Conservation (phyloP, 2,888 invertebrate species). For the Leistus spinibarbis region DNA sequence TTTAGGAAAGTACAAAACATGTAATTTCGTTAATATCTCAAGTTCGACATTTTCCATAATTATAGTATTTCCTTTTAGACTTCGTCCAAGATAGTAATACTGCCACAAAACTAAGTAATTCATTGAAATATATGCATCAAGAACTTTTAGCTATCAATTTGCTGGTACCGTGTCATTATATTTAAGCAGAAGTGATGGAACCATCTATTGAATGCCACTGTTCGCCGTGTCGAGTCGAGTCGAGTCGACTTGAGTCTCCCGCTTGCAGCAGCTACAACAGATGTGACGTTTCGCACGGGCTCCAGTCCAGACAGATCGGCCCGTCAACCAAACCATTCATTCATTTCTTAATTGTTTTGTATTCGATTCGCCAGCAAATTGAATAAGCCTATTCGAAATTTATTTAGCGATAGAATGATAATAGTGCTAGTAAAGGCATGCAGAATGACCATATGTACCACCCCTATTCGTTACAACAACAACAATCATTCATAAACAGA, state of each 20-base stretch:
- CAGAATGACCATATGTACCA: neutral
- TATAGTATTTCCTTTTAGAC: neutral
- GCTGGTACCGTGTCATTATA: neutral
- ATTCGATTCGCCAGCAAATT: neutral
- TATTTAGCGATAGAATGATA: neutral
- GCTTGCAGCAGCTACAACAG: neutral
- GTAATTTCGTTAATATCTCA: too few relatives aligned
- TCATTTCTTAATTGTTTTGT: neutral
- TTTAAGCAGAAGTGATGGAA: neutral
- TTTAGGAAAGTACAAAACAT: too few relatives aligned
- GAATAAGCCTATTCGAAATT: neutral
- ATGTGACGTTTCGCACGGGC: neutral
- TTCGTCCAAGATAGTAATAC: too few relatives aligned
- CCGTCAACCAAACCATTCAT: neutral
- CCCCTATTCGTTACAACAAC: neutral
- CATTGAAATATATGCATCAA: neutral
- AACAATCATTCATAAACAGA: neutral
- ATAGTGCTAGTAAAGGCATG: neutral
- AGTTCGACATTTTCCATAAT: too few relatives aligned
- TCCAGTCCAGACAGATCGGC: neutral
- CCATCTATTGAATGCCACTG: neutral
- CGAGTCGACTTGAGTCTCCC: too few relatives aligned
- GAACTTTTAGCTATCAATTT: neutral
- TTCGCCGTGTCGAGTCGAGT: neutral
- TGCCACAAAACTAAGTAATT: neutral